Evolutionary conservation across 2,888 invertebrate species (phyloP).

Genomic region (Nemotelus nigrinus): DNA sequence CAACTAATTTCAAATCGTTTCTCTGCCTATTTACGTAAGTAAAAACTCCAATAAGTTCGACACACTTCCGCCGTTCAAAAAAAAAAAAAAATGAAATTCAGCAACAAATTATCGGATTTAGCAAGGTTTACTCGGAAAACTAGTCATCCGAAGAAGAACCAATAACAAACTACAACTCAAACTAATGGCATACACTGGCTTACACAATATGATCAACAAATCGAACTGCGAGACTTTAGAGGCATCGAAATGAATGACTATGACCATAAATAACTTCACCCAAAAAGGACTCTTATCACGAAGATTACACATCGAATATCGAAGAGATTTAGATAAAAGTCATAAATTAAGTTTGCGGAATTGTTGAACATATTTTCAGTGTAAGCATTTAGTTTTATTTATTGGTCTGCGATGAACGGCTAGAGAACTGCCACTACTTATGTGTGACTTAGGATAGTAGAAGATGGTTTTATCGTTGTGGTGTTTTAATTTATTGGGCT

Average conservation of each 20-base stretch:
- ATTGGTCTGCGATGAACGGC: background rate
- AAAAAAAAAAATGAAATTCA: background rate
- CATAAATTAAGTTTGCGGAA: constrained; percentile 14
- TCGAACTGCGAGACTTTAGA: background rate
- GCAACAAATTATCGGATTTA: constrained; percentile 12
- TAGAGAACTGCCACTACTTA: no score
- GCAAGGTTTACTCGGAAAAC: background rate
- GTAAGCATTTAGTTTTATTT: background rate
- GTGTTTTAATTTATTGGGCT: no score
- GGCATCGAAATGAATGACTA: background rate
- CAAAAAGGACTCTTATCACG: constrained; percentile 15
- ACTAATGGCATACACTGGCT: background rate
- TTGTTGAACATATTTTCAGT: constrained; percentile 6
- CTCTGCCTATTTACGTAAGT: no score
- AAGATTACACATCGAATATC: constrained; percentile 17
- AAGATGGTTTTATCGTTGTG: no score
- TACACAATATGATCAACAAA: background rate
- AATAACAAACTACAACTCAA: no score
- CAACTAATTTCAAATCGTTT: no score
- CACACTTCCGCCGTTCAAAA: no score
- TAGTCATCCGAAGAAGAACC: no score
- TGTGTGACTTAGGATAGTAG: no score
- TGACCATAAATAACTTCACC: constrained; percentile 1
- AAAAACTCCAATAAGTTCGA: no score
- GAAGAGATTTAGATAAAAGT: constrained; percentile 12